Evolutionary conservation across 2,888 invertebrate genomes (phyloP), one percentile per base, ranked within the genome.

Genomic region (Tubulanus polymorphus): DNA sequence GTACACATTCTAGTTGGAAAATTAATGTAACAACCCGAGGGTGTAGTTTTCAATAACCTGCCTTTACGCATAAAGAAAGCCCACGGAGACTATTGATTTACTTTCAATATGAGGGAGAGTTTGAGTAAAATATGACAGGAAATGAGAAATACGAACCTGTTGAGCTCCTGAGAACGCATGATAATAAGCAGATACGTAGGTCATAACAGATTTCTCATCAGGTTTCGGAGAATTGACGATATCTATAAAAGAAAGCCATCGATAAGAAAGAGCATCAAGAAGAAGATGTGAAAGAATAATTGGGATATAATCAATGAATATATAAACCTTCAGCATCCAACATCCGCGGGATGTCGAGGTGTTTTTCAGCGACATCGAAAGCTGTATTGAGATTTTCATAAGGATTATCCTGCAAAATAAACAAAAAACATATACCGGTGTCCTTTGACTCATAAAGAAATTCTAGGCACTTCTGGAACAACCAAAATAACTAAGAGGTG

Each of bases 141-240:
- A n/a, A n/a, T n/a, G n/a, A n/a, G n/a, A n/a, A n/a, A n/a, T n/a
- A n/a, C 83, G 84, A n/a, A 97, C 99, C 96, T 99, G 96, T 86
- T 97, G 94, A 77, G 94, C 94, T 85, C 97, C 96, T 86, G 96
- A 94, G 90, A 99, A 99, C 83, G 99, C 97, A 85, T 99, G 99
- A 86, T 99, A 99, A 87, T 96, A 99, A 86, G 97, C 96, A 82
- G 97, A 99, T 83, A 99, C 97, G 84, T 99, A 99, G 78, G 99
- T 97, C 99, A 99, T 99, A 82, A 99, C 95, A 81, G 97, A 97
- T 84, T 97, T 90, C 86, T 99, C 99, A 85, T 99, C 99, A 82
- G 99, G 99, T 86, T 95, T 96, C 80, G 93, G 93, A 78, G 93
- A 94, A 89, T 96, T 96, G 86, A 97, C 94, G 87, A 99, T 88